These are phyloP conservation scores for Microtus richardsoni DNA, from an alignment of 2,113 vertebrate genomes.

Conservation along the genomic window DNA sequence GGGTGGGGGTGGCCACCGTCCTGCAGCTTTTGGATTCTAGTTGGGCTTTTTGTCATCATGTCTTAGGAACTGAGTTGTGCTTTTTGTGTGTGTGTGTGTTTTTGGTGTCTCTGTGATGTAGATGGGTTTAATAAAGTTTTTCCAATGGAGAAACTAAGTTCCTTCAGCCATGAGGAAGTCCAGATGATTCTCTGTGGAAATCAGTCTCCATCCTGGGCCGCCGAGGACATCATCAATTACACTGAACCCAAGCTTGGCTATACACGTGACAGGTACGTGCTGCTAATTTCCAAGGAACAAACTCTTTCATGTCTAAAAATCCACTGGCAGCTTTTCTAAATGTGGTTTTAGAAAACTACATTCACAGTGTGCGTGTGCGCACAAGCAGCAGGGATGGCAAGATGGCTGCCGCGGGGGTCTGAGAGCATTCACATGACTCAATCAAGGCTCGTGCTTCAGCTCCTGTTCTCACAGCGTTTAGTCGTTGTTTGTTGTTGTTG, in stretches of 20 bases:
- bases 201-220: constrained; percentile 98
- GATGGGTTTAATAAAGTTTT: constrained; percentile 99
- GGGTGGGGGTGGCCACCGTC: not conserved
- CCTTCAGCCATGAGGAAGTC: constrained; percentile 98
- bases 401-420: not conserved
- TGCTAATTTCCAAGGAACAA: constrained; percentile 38
- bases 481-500: not conserved
- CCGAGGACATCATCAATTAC: constrained; percentile 98
- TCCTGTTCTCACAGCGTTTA: not conserved
- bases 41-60: constrained; percentile 50
- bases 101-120: constrained; percentile 79
- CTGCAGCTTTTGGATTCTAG: not conserved
- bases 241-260: constrained; percentile 98
- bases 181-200: constrained; percentile 99
- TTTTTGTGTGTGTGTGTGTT: not conserved
- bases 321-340: not conserved
- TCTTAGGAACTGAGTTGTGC: constrained; percentile 39
- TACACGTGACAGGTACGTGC: constrained; percentile 95
- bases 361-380: not conserved
- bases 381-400: not conserved
- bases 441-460: not conserved
- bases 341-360: not conserved
- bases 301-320: constrained; percentile 21
- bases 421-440: not conserved
- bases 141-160: constrained; percentile 99